Evolutionary conservation across 2,888 invertebrate genomes (phyloP).

Genomic region (Eristalinus sepulchralis): DNA sequence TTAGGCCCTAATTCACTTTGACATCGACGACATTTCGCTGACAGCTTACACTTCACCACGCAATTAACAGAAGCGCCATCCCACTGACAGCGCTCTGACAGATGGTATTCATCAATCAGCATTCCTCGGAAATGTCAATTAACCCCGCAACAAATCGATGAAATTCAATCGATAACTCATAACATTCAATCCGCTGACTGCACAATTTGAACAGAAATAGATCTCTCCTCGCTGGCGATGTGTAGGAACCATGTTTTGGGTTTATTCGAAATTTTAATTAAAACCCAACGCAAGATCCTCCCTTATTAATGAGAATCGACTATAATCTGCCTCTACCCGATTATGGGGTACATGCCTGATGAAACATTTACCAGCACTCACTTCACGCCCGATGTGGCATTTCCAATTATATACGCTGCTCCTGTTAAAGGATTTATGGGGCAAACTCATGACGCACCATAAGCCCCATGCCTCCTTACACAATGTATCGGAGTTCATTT

Average conservation of each 20-base stretch:
- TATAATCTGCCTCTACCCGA: conserved; percentile 1
- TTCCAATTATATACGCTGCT: background rate
- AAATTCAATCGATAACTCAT: background rate
- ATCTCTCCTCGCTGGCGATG: background rate
- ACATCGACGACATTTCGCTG: background rate
- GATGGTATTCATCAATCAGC: background rate
- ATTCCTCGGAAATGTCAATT: background rate
- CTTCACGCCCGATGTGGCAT: conserved; percentile 25
- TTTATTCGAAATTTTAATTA: background rate
- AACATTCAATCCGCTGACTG: background rate
- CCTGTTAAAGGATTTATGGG: conserved; percentile 4
- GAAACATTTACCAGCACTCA: conserved; percentile 34
- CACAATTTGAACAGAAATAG: background rate
- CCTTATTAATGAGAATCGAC: background rate
- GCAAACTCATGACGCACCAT: conserved; percentile 10
- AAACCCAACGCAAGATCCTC: background rate
- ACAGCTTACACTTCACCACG: background rate
- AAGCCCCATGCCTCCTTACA: background rate
- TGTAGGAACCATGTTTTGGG: background rate
- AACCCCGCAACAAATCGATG: background rate
- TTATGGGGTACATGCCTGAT: conserved; percentile 34
- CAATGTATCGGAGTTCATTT: background rate
- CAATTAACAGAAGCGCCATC: background rate
- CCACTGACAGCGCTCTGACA: background rate
- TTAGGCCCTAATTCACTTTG: background rate